phyloP scores from a whole-genome alignment of 2,113 vertebrate species.

The Pedetes capensis region DNA sequence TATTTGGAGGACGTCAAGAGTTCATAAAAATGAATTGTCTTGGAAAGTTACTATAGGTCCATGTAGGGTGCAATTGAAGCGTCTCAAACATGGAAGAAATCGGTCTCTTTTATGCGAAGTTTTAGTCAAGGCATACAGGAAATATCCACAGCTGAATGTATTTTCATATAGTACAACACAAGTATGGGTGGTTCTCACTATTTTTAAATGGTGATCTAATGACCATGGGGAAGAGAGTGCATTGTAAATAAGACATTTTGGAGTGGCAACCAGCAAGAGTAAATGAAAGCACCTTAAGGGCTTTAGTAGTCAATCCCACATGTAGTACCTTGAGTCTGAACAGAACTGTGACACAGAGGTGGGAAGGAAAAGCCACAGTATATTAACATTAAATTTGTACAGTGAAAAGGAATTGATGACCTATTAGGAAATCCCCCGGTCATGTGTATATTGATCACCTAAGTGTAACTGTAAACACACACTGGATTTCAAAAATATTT shows the following conservation, averaged over 20 bases:
- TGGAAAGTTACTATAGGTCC: not conserved
- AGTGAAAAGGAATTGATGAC: not conserved
- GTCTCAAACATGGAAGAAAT: not conserved
- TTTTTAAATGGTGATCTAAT: not conserved
- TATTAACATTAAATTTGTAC: not conserved
- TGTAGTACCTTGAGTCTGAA: accelerated
- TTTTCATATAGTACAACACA: not conserved
- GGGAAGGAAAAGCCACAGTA: not conserved
- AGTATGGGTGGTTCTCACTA: not conserved
- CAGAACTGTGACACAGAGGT: not conserved
- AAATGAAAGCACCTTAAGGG: not conserved
- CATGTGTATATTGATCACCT: not conserved
- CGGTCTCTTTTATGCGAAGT: not conserved
- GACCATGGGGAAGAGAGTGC: not conserved
- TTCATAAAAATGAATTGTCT: not conserved
- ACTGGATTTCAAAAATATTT: not conserved
- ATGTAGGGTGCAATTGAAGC: not conserved
- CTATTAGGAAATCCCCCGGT: not conserved
- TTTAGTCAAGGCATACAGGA: not conserved
- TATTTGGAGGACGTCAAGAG: not conserved
- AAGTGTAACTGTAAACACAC: not conserved
- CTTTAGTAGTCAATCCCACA: not conserved
- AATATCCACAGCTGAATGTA: not conserved
- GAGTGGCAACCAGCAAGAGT: not conserved
- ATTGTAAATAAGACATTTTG: not conserved